Percentiles rank a stretch among this genome's conserved stretches.
phyloP scores from a whole-genome alignment of 2,113 vertebrate species.

The Protobothrops flavoviridis region DNA sequence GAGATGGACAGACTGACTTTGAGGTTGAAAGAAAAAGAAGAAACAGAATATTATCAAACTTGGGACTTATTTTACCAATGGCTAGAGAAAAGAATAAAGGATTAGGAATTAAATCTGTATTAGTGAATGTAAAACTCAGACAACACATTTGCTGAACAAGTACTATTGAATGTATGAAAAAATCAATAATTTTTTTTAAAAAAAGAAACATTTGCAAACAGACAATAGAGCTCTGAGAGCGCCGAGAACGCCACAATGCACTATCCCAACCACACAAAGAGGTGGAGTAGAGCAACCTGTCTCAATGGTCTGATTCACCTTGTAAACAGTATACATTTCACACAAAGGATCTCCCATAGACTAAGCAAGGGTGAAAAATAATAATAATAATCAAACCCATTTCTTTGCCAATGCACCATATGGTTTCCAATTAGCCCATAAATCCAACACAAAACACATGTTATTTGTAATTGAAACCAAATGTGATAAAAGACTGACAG shows the following conservation, averaged over 20 bases:
- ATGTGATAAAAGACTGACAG: slow-evolving; percentile 20
- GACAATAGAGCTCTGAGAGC: background rate
- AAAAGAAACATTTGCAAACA: background rate
- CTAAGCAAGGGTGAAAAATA: slow-evolving; percentile 19
- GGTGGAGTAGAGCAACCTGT: background rate
- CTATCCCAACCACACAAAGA: background rate
- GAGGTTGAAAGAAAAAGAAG: no score
- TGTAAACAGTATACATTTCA: background rate
- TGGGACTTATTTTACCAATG: no score
- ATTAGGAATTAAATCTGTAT: no score
- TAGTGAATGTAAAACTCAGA: no score
- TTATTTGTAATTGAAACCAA: background rate
- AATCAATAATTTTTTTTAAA: no score
- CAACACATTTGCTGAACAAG: no score
- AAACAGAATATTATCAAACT: no score
- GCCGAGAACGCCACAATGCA: background rate
- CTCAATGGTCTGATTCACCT: background rate
- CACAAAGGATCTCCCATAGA: background rate
- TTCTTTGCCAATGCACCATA: background rate
- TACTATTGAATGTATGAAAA: no score
- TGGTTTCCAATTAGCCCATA: background rate
- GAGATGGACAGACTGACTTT: no score
- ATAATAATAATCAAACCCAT: slow-evolving; percentile 27
- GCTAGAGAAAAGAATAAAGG: no score
- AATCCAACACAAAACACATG: slow-evolving; percentile 41